These are phyloP conservation scores for Eurystomus glaucurus DNA, from an alignment of 2,797 vertebrate genomes.

Conservation along the genomic window DNA sequence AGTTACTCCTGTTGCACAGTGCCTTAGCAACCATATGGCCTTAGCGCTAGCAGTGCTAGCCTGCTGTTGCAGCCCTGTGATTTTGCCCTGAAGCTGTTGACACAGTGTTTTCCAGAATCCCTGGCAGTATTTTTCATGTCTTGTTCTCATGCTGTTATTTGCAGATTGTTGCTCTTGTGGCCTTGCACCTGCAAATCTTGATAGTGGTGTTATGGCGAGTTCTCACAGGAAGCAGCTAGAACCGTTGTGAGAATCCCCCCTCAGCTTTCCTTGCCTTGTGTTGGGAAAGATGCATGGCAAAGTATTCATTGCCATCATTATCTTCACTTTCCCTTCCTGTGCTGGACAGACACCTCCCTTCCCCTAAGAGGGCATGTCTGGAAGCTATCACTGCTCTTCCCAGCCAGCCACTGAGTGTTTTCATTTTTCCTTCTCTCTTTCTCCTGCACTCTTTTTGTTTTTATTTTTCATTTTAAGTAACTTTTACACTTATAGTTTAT, in stretches of 20 bases:
- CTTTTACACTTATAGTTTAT: neutral
- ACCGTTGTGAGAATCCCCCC: neutral
- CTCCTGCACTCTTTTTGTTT: neutral
- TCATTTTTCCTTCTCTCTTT: neutral
- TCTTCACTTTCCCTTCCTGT: neutral
- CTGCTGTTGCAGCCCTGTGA: neutral
- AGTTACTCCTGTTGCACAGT: neutral
- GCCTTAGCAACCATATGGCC: neutral
- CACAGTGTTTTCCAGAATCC: neutral
- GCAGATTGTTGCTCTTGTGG: neutral
- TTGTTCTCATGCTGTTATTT: neutral
- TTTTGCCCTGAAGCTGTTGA: neutral
- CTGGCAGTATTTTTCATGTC: neutral
- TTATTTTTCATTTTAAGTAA: neutral
- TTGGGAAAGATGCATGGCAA: neutral
- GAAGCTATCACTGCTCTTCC: neutral
- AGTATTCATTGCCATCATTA: neutral
- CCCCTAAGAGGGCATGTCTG: neutral
- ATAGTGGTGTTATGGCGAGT: neutral
- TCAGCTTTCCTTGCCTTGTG: neutral
- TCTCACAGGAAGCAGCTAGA: conserved; percentile 1
- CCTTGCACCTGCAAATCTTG: conserved; percentile 33
- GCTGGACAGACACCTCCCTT: neutral
- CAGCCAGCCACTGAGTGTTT: neutral
- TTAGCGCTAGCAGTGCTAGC: neutral